phyloP scores from a whole-genome alignment of 1,140 invertebrate genomes.

The Druon quercuslanigerum region DNA sequence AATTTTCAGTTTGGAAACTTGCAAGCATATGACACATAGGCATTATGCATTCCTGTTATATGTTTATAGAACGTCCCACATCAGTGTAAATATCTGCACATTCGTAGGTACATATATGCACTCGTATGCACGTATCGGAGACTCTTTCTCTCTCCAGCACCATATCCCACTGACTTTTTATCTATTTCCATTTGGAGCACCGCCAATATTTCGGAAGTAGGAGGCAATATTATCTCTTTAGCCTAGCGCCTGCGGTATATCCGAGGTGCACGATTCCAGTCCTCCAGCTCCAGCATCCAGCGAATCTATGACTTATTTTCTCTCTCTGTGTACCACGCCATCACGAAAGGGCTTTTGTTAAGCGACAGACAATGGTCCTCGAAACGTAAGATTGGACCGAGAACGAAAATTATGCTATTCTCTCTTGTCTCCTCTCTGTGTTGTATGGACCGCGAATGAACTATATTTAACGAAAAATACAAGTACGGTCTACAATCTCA shows the following conservation, averaged over 20 bases:
- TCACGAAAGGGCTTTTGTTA: slow-evolving; percentile 53
- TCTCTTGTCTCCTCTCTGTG: slow-evolving; percentile 17
- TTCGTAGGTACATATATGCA: slow-evolving; percentile 25
- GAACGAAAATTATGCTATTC: slow-evolving; percentile 32
- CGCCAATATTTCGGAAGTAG: slow-evolving; percentile 68
- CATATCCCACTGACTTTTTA: slow-evolving; percentile 62
- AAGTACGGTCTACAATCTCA: slow-evolving; percentile 1
- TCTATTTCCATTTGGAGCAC: slow-evolving; percentile 72
- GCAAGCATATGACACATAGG: not conserved
- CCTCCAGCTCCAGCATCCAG: slow-evolving; percentile 31
- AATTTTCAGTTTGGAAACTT: slow-evolving; percentile 14
- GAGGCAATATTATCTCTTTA: slow-evolving; percentile 71
- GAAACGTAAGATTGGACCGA: slow-evolving; percentile 54
- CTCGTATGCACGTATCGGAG: slow-evolving; percentile 15
- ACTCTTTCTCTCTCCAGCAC: slow-evolving; percentile 3
- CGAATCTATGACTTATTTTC: slow-evolving; percentile 58
- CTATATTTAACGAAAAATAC: slow-evolving; percentile 3
- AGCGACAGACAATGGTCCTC: slow-evolving; percentile 48
- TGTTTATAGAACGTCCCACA: slow-evolving; percentile 3
- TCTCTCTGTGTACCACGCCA: slow-evolving; percentile 45
- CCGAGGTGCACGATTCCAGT: slow-evolving; percentile 41
- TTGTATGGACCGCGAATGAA: not conserved
- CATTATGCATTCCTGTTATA: slow-evolving; percentile 39
- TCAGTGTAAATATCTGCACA: slow-evolving; percentile 30
- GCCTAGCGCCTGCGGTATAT: slow-evolving; percentile 58